Evolutionary conservation across 1,140 invertebrate species (phyloP).

Genomic region (Coelopa frigida): DNA sequence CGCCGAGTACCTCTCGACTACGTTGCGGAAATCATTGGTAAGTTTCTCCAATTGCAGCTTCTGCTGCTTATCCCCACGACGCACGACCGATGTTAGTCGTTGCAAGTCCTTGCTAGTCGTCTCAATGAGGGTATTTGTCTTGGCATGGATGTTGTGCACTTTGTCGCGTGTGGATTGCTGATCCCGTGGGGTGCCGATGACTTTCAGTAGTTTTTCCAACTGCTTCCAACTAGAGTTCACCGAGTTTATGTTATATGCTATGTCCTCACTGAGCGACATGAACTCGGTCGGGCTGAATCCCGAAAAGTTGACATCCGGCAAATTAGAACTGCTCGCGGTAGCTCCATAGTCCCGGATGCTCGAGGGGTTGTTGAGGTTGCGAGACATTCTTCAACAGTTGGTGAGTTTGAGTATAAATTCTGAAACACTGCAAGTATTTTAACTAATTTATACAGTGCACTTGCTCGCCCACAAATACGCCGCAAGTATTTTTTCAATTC

Average conservation of each 20-base stretch:
- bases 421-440: background rate
- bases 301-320: slow-evolving; percentile 57
- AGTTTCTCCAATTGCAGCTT: slow-evolving; percentile 77
- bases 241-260: slow-evolving; percentile 70
- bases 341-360: slow-evolving; percentile 48
- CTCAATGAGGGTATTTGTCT: slow-evolving; percentile 66
- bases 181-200: slow-evolving; percentile 70
- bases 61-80: slow-evolving; percentile 65
- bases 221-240: slow-evolving; percentile 63
- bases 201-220: slow-evolving; percentile 66
- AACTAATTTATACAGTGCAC: background rate
- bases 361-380: slow-evolving; percentile 13
- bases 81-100: slow-evolving; percentile 57
- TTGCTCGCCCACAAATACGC: background rate
- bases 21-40: slow-evolving; percentile 70
- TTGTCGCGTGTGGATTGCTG: slow-evolving; percentile 47
- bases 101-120: slow-evolving; percentile 66
- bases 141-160: slow-evolving; percentile 66
- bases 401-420: background rate
- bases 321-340: slow-evolving; percentile 34
- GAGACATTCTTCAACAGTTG: slow-evolving; percentile 11
- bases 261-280: slow-evolving; percentile 65
- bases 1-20: slow-evolving; percentile 66
- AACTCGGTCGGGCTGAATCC: slow-evolving; percentile 67
- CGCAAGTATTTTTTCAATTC: background rate